Evolutionary conservation across 2,888 invertebrate genomes (phyloP), one percentile per base, ranked within the genome.

Genomic region (Digitonthophagus gazella): DNA sequence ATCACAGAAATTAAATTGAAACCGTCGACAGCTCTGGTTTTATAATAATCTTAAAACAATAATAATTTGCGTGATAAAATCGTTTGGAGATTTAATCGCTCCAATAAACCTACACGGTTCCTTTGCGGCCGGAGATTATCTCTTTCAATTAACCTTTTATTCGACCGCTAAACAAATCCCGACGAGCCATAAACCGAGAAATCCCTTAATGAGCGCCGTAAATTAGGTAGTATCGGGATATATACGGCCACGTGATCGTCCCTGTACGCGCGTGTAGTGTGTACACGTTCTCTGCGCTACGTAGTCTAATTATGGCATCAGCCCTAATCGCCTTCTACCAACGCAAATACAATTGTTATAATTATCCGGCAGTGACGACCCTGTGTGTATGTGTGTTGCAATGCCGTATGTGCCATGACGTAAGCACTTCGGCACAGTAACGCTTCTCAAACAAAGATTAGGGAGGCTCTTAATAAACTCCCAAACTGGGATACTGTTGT

Each of bases 121-220:
- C 28, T 11, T 44, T 44, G 6, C 11, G 28, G 28, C 11, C 3
- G 28, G 28, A 44, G 6, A 61, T 61, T 61, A 61, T 61, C 61
- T n/a, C 61, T 18, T 18, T 20, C 20, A 61, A 61, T 61, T 61
- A 61, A 61, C 19, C 61, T 20, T 61, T 61, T 61, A 61, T 61
- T 61, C 18, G 20, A 61, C 61, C 61, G 61, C 61, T 61, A 61
- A 61, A 61, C 61, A 61, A 61, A 61, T 18, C 61, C 61, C 18
- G 18, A 61, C 61, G 61, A 61, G 61, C 61, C 16, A 61, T 61
- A 61, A 61, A 61, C 61, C 19, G 19, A 61, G 61, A 61, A 20
- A 61, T 18, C 61, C 61, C 61, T 61, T 61, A 20, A 61, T 61
- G 20, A 61, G 18, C 20, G 20, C 18, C 61, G 20, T 61, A 61